Conservation (phyloP, 2,113 vertebrate species). For the Microtus richardsoni region DNA sequence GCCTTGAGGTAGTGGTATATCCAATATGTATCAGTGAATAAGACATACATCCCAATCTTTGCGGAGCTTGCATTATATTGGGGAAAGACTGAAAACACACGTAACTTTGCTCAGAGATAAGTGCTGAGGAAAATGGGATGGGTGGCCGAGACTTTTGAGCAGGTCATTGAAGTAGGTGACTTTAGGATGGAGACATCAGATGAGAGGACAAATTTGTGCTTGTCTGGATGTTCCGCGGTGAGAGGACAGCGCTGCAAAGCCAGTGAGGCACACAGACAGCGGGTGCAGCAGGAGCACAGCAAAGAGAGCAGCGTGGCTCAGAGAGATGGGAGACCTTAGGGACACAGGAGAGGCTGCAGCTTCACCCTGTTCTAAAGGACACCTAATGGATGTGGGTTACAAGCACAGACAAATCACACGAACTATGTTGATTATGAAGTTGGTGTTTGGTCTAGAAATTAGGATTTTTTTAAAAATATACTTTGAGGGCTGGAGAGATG, state of each 20-base stretch:
- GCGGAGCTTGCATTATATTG: neutral
- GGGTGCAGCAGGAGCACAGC: neutral
- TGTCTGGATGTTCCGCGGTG: neutral
- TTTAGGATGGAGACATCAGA: neutral
- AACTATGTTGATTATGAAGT: neutral
- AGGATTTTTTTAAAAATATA: too few relatives aligned
- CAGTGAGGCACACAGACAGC: neutral
- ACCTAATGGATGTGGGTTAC: neutral
- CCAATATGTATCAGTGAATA: neutral
- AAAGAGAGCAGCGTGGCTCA: too few relatives aligned
- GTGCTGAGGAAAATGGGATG: neutral
- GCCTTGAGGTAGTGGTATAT: neutral
- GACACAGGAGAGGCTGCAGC: neutral
- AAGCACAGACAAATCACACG: neutral
- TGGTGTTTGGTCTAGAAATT: neutral
- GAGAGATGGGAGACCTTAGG: neutral
- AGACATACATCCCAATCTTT: neutral
- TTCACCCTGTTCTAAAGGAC: neutral
- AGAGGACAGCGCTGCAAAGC: neutral
- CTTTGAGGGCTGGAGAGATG: too few relatives aligned
- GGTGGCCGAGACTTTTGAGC: neutral
- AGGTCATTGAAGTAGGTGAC: neutral
- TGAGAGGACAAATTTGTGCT: neutral
- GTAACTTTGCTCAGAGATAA: constrained; percentile 18
- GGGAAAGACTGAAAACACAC: neutral